These are phyloP conservation scores for Ypsolopha scabrella DNA, from an alignment of 2,888 invertebrate genomes.

Conservation along the genomic window DNA sequence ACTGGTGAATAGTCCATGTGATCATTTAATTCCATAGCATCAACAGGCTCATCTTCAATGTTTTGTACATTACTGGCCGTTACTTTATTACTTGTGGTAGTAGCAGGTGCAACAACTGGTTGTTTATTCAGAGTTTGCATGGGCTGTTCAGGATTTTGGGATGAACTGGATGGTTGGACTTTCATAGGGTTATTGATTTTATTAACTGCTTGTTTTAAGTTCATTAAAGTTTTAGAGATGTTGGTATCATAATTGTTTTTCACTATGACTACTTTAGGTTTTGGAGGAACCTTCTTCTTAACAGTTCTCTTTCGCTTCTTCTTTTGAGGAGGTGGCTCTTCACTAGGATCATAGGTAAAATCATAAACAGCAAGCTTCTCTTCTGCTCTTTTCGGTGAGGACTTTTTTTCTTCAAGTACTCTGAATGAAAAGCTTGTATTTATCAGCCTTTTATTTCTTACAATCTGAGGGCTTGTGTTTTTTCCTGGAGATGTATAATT, in stretches of 20 bases:
- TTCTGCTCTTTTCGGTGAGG: conserved; percentile 16
- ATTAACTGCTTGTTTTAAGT: conserved; percentile 30
- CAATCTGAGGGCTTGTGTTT: neutral
- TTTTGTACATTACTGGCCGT: too few relatives aligned
- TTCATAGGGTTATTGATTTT: conserved; percentile 4
- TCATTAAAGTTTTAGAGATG: conserved; percentile 39
- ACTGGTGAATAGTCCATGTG: conserved; percentile 6
- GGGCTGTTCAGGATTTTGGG: neutral
- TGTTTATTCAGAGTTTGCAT: neutral
- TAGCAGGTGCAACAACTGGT: neutral
- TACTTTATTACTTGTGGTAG: neutral
- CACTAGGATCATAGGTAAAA: conserved; percentile 57
- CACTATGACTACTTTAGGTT: conserved; percentile 29
- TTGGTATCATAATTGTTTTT: conserved; percentile 50
- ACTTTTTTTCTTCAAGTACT: conserved; percentile 33
- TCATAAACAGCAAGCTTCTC: conserved; percentile 51
- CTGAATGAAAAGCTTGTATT: conserved; percentile 26
- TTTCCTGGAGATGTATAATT: neutral
- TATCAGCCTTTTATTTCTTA: conserved; percentile 6
- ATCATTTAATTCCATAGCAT: neutral
- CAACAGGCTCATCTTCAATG: too few relatives aligned
- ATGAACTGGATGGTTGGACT: neutral
- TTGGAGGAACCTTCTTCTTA: conserved; percentile 28
- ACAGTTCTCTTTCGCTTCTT: conserved; percentile 42
- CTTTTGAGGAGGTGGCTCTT: conserved; percentile 50